Evolutionary conservation across 2,888 invertebrate genomes (phyloP).

Genomic region (Germaria angustata): DNA sequence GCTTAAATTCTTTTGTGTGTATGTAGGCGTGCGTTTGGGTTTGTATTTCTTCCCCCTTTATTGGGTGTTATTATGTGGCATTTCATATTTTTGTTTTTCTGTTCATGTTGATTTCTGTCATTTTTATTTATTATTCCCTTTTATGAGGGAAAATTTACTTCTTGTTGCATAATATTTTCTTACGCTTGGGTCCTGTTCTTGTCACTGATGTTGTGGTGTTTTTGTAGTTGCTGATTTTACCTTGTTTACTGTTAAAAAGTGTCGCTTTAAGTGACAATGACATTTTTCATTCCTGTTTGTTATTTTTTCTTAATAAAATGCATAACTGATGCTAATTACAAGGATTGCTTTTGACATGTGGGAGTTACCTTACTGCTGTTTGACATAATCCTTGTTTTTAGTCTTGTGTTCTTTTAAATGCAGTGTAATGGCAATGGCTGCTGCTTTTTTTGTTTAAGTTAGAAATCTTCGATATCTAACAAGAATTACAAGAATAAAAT

Average conservation of each 20-base stretch:
- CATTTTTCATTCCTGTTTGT: conserved; percentile 31
- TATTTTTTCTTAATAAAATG: conserved; percentile 18
- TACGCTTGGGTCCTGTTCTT: background rate
- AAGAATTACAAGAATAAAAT: too few relatives aligned
- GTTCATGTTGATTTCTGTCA: conserved; percentile 59
- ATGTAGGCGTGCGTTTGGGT: background rate
- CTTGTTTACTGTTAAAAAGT: conserved; percentile 2
- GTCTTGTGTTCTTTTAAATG: background rate
- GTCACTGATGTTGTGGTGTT: background rate
- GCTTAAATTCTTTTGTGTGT: background rate
- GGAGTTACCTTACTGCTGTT: conserved; percentile 10
- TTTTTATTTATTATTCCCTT: conserved; percentile 54
- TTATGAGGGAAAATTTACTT: conserved; percentile 20
- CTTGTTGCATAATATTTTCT: background rate
- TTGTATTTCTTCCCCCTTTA: conserved; percentile 2
- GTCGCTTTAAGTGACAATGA: conserved; percentile 50
- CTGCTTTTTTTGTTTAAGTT: background rate
- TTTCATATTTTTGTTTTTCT: conserved; percentile 36
- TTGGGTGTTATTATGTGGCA: conserved; percentile 60
- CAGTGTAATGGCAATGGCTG: background rate
- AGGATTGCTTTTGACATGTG: conserved; percentile 60
- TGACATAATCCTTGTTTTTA: background rate
- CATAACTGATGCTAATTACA: conserved; percentile 59
- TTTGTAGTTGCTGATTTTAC: background rate
- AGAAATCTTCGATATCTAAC: too few relatives aligned